These are phyloP conservation scores for Iselma pallidipennis DNA, from an alignment of 2,888 invertebrate genomes.

Conservation along the genomic window DNA sequence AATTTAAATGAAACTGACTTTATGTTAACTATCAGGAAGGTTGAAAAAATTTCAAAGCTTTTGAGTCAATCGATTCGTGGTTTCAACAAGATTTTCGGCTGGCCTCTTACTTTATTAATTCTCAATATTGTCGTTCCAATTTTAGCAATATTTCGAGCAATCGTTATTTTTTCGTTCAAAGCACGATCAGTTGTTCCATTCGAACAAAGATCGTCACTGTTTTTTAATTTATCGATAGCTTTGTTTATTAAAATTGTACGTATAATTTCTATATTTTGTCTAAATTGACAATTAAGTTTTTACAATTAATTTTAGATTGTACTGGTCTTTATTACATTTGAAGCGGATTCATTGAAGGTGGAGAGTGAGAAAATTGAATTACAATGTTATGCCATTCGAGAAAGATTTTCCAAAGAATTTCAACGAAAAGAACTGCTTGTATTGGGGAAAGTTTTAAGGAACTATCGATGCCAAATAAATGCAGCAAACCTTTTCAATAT, in stretches of 20 bases:
- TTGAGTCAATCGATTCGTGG: no score
- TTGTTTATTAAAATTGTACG: not conserved
- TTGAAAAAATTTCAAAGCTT: no score
- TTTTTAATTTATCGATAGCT: not conserved
- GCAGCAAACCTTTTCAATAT: not conserved
- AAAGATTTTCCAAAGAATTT: not conserved
- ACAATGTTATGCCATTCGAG: not conserved
- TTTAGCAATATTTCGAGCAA: no score
- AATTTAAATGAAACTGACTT: no score
- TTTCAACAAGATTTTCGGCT: no score
- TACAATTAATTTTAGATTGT: not conserved
- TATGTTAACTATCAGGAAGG: no score
- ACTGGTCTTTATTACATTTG: not conserved
- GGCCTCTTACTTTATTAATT: no score
- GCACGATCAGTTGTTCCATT: not conserved
- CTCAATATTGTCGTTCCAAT: no score
- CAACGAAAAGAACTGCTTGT: not conserved
- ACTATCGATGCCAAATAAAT: not conserved
- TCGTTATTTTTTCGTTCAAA: no score
- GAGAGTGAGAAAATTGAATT: not conserved
- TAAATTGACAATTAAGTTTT: not conserved
- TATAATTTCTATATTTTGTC: not conserved
- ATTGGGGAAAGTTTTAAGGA: not conserved
- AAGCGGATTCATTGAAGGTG: not conserved
- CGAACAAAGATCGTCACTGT: not conserved